Percentiles rank a stretch among this genome's conserved stretches.
Evolutionary conservation across 2,113 vertebrate genomes (phyloP).

Genomic region (Sinosuthora webbiana): DNA sequence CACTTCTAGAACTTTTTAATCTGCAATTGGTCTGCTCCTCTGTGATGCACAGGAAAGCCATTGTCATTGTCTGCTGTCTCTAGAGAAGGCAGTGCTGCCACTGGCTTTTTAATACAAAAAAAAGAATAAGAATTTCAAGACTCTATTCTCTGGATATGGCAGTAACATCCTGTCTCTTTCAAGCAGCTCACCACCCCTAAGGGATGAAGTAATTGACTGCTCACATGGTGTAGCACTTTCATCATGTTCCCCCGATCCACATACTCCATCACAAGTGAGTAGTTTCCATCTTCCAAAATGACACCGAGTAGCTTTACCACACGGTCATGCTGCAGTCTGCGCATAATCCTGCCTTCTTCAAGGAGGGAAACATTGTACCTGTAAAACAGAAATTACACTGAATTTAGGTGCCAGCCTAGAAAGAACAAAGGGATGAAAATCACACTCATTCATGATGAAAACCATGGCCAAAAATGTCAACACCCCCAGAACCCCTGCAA

Average conservation of each 20-base stretch:
- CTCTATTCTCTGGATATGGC: neutral
- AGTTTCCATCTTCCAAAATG: slow-evolving; percentile 87
- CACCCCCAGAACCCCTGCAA: neutral
- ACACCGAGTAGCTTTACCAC: slow-evolving; percentile 90
- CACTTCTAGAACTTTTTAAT: neutral
- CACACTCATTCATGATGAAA: neutral
- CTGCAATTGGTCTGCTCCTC: neutral
- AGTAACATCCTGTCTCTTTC: neutral
- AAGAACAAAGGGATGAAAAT: neutral
- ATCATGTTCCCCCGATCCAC: slow-evolving; percentile 88
- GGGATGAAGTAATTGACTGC: neutral
- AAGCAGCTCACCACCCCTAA: neutral
- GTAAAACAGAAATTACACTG: neutral
- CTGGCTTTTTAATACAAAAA: neutral
- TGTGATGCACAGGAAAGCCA: neutral
- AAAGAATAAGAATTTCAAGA: neutral
- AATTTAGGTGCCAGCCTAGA: neutral
- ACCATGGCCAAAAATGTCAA: neutral
- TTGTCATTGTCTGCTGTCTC: neutral
- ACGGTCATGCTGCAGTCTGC: slow-evolving; percentile 81
- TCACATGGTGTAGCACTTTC: slow-evolving; percentile 83
- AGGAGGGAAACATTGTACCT: slow-evolving; percentile 83
- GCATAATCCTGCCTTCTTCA: slow-evolving; percentile 91
- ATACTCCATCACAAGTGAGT: slow-evolving; percentile 92
- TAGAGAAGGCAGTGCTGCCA: neutral